Evolutionary conservation across 2,888 invertebrate genomes (phyloP).

Genomic region (Pandemis heparana): DNA sequence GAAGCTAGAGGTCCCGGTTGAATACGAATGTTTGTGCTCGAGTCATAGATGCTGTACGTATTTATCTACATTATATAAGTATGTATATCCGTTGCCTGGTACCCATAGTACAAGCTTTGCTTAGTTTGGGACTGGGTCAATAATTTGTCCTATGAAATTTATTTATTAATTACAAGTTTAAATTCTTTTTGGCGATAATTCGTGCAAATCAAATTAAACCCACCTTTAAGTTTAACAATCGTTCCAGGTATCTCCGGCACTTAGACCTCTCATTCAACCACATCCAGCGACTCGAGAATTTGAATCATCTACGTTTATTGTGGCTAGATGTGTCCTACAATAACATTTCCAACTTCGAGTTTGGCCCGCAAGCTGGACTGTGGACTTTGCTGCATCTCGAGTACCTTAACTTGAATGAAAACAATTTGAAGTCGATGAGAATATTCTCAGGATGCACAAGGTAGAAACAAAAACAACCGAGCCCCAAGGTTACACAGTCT

Average conservation of each 20-base stretch:
- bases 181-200: too few relatives aligned
- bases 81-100: too few relatives aligned
- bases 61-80: too few relatives aligned
- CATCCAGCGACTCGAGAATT: constrained; percentile 84
- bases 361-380: constrained; percentile 69
- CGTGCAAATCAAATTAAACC: too few relatives aligned
- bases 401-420: constrained; percentile 82
- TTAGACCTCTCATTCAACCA: constrained; percentile 87
- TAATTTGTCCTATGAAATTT: too few relatives aligned
- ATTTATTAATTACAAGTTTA: too few relatives aligned
- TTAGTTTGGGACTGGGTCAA: too few relatives aligned
- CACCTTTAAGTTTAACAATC: neutral
- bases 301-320: constrained; percentile 81
- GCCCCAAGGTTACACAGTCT: too few relatives aligned
- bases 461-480: constrained; percentile 50
- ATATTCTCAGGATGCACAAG: constrained; percentile 80
- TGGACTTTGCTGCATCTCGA: constrained; percentile 82
- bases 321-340: constrained; percentile 86
- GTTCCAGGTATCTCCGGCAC: constrained; percentile 82
- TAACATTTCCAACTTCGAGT: constrained; percentile 79
- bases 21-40: too few relatives aligned
- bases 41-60: too few relatives aligned
- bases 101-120: too few relatives aligned
- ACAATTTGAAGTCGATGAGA: constrained; percentile 81
- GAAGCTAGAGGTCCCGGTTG: too few relatives aligned